Base-by-base conservation (phyloP, 2,113 vertebrate genomes). In the Kryptolebias marmoratus region DNA sequence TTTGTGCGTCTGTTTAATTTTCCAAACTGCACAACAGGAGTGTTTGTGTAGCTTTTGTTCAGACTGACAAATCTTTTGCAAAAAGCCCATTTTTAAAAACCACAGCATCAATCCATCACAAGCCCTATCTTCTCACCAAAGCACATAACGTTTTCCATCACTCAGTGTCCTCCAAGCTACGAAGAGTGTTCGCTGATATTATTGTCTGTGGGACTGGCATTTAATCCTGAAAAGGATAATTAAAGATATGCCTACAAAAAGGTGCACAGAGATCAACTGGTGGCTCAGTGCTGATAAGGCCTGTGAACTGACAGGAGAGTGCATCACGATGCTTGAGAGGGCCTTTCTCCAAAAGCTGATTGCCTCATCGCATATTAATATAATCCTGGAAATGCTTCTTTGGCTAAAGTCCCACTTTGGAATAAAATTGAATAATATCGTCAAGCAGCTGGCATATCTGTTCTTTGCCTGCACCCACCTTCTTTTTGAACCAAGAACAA, bases 151-250 rank as follows among this genome's bases (percentile, higher is more conserved):
- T 64, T 58, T 45, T 30, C 18, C 77, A 60, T 73, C 36, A 56
- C 45, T 62, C 68, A 53, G 8, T 55, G 44, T 64, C 49, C 2
- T 65, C 31, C 31, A 27, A 60, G 58, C 52, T 32, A 54, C 22
- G 70, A 16, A 12, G 9, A 36, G 8, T 68, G 32, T 48, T 47
- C 54, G 45, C 12, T 48, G n/a, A 50, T 56, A 11, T 52, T 44
- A 72, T 77, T 87, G 79, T 87, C 77, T 72, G 27, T 30, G 53
- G 72, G 48, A 67, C 65, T 67, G 79, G 60, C 63, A 73, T 87
- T 87, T 86, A 78, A 83, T 85, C 70, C 75, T 81, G 71, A 88
- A 82, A 79, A 84, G 72, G 79, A 75, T 88, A 82, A 88, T 88
- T 79, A 79, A 79, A 63, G 48, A 1, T 39, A 67, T 18, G 65